Evolutionary conservation across 2,797 vertebrate species (phyloP).

Genomic region (Furcifer pardalis): DNA sequence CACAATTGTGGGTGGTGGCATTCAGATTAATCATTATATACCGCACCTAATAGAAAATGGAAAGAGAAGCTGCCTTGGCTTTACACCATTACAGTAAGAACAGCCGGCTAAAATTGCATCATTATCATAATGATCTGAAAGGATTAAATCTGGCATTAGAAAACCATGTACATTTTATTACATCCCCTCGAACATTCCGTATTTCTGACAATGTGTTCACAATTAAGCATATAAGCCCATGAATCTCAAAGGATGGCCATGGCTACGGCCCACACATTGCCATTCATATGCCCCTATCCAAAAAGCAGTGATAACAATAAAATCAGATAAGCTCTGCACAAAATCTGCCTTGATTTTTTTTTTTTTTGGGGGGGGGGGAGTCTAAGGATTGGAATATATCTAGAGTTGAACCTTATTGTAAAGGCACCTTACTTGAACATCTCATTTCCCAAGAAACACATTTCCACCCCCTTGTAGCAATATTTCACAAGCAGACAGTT

Average conservation of each 20-base stretch:
- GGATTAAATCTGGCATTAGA: not conserved
- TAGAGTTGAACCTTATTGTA: not conserved
- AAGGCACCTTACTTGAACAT: not conserved
- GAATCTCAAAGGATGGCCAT: not conserved
- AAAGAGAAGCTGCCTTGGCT: not conserved
- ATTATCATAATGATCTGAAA: not conserved
- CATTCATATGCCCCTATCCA: not conserved
- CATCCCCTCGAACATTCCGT: not conserved
- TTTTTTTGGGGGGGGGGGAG: too few relatives aligned
- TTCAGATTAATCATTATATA: not conserved
- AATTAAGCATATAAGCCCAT: not conserved
- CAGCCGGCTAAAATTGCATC: not conserved
- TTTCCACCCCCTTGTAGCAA: not conserved
- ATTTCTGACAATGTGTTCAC: not conserved
- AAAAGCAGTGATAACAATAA: not conserved
- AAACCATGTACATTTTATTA: not conserved
- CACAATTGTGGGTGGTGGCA: conserved; percentile 29
- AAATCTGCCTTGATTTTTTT: not conserved
- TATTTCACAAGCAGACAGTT: not conserved
- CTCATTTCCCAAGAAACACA: not conserved
- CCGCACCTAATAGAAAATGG: conserved; percentile 4
- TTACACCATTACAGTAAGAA: not conserved
- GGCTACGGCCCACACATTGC: not conserved
- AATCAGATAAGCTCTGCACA: not conserved
- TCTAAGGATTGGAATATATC: not conserved